These are phyloP conservation scores for Anagyrus pseudococci DNA, from an alignment of 2,888 invertebrate genomes.

Conservation along the genomic window DNA sequence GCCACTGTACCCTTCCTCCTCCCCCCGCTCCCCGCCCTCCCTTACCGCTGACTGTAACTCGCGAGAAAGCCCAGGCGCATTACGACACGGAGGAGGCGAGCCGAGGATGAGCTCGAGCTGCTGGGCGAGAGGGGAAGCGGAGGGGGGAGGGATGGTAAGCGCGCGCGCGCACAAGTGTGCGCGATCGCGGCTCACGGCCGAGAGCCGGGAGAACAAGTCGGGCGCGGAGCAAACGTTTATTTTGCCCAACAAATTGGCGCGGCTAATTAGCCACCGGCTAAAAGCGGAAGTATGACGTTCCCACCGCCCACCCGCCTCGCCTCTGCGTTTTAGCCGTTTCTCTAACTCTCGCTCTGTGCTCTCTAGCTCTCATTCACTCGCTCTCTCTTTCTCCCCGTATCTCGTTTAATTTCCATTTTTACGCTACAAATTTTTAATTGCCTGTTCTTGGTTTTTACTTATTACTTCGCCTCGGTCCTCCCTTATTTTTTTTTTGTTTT, in stretches of 20 bases:
- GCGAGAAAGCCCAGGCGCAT: neutral
- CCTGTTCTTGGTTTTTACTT: too few relatives aligned
- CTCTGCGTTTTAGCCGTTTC: too few relatives aligned
- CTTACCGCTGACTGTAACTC: neutral
- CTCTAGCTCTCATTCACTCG: too few relatives aligned
- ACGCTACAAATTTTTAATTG: too few relatives aligned
- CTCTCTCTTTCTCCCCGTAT: too few relatives aligned
- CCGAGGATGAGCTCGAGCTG: neutral
- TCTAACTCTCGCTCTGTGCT: too few relatives aligned
- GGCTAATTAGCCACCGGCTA: constrained; percentile 56
- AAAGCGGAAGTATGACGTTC: constrained; percentile 48
- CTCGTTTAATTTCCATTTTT: too few relatives aligned
- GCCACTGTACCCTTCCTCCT: neutral
- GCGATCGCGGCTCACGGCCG: too few relatives aligned
- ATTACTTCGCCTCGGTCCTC: too few relatives aligned
- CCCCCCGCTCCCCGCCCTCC: neutral
- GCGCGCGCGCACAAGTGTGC: neutral
- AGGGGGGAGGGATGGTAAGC: neutral
- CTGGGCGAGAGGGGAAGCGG: neutral
- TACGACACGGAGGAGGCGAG: neutral
- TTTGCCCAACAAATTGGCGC: constrained; percentile 58
- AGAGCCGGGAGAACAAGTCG: constrained; percentile 45
- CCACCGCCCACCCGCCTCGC: too few relatives aligned
- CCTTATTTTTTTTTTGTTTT: too few relatives aligned
- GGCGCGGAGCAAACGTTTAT: constrained; percentile 53